Evolutionary conservation across 2,888 invertebrate species (phyloP), one percentile per base, ranked within the genome.

Genomic region (Callimorpha dominula): DNA sequence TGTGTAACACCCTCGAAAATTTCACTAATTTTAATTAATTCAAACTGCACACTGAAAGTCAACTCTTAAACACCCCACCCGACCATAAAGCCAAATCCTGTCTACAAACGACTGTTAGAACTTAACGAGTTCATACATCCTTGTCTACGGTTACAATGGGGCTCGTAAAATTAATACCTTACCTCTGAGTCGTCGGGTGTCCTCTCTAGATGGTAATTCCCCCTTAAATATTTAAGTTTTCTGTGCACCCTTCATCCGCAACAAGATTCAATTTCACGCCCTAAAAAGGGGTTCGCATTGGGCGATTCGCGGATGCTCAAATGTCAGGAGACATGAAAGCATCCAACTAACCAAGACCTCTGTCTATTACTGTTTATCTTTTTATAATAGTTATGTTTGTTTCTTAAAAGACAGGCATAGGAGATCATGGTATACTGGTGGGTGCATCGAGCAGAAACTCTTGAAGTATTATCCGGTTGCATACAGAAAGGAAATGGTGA

Each of bases 241-340:
- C 92, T 86, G 86, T 89, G 86, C 92, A 90, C 94, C 95, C 94
- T 93, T 89, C 90, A 86, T 87, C 94, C 93, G 91, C 93, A 95
- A 95, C 95, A 95, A 93, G 95, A 95, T 95, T 95, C 95, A 95
- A 95, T 95, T 95, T 95, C 93, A 95, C 95, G 94, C 94, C 94
- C 91, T 88, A 89, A 91, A 94, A 94, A 94, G 93, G 94, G 94
- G 92, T 92, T 90, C 89, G 87, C 85, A 91, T 89, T 89, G 88
- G 93, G 85, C 91, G 91, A 91, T 93, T 91, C 89, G 88, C 91
- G 89, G 88, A 90, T 91, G 88, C 91, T 94, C 92, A 92, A 93
- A 94, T 89, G 93, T 93, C 94, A 94, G 87, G 90, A 94, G 93
- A 94, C 91, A 92, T 89, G 87, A 89, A 89, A 89, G 89, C 87